Percentiles rank a stretch among this genome's conserved stretches.
These are phyloP conservation scores for Callipepla squamata DNA, from an alignment of 2,113 vertebrate species.

Conservation along the genomic window DNA sequence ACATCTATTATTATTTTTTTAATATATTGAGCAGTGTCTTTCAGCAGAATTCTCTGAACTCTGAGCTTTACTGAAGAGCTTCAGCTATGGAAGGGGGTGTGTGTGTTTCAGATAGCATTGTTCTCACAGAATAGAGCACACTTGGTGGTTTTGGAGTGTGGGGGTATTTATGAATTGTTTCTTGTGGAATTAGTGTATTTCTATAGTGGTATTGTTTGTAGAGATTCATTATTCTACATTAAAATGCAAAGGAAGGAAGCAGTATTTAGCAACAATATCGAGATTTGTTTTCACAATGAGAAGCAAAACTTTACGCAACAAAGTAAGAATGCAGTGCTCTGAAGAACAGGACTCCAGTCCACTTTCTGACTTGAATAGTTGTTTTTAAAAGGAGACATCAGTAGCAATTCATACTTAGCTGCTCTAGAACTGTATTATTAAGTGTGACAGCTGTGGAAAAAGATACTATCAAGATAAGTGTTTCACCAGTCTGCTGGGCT, in stretches of 20 bases:
- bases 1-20: background rate
- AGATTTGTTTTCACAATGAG: conserved; percentile 35
- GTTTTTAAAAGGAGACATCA: background rate
- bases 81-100: background rate
- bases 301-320: conserved; percentile 28
- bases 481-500: background rate
- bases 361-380: background rate
- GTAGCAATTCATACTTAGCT: background rate
- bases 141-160: background rate
- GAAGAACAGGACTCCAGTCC: background rate
- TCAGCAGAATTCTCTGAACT: background rate
- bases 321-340: background rate
- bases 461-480: background rate
- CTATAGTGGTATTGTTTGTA: conserved; percentile 64
- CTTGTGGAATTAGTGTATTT: conserved; percentile 55
- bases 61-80: background rate
- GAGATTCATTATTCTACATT: conserved; percentile 50
- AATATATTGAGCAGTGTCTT: background rate
- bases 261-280: conserved; percentile 27
- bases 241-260: conserved; percentile 62
- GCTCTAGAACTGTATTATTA: background rate
- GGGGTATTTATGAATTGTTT: conserved; percentile 42
- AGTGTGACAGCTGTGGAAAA: background rate
- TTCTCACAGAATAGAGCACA: conserved; percentile 61
- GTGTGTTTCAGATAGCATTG: conserved; percentile 45